Evolutionary conservation across 2,113 vertebrate species (phyloP).

Genomic region (Caloenas nicobarica): DNA sequence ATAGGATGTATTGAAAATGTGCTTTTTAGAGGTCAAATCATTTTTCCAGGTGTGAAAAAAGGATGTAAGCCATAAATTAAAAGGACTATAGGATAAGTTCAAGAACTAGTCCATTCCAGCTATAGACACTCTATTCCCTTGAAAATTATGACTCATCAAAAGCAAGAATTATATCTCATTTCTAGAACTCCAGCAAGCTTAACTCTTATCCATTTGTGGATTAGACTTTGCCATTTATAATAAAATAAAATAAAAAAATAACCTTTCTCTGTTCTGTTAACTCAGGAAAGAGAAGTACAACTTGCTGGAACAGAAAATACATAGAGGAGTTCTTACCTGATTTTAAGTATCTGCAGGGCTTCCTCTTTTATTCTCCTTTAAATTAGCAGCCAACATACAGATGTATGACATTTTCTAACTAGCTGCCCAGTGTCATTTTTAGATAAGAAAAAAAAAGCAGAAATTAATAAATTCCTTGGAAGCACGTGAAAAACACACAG

Average conservation of each 20-base stretch:
- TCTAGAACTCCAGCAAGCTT: constrained; percentile 26
- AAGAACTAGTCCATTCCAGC: constrained; percentile 51
- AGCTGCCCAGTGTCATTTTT: neutral
- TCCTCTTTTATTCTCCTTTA: neutral
- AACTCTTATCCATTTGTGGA: neutral
- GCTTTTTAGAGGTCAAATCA: constrained; percentile 75
- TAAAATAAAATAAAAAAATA: neutral
- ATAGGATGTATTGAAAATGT: constrained; percentile 71
- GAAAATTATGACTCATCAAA: constrained; percentile 65
- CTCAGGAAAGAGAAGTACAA: neutral
- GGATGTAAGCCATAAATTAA: constrained; percentile 68
- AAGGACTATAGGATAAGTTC: constrained; percentile 43
- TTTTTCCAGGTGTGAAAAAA: constrained; percentile 61
- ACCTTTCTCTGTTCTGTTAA: neutral
- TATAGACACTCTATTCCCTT: neutral
- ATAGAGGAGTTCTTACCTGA: neutral
- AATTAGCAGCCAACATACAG: neutral
- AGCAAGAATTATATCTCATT: constrained; percentile 19
- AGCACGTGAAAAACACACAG: neutral
- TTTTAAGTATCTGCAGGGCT: neutral
- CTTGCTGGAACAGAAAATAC: neutral
- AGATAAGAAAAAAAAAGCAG: neutral
- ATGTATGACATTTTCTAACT: neutral
- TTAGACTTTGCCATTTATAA: neutral
- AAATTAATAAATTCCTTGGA: neutral